Evolutionary conservation across 2,797 vertebrate species (phyloP).

Genomic region (Danio jaintianensis): DNA sequence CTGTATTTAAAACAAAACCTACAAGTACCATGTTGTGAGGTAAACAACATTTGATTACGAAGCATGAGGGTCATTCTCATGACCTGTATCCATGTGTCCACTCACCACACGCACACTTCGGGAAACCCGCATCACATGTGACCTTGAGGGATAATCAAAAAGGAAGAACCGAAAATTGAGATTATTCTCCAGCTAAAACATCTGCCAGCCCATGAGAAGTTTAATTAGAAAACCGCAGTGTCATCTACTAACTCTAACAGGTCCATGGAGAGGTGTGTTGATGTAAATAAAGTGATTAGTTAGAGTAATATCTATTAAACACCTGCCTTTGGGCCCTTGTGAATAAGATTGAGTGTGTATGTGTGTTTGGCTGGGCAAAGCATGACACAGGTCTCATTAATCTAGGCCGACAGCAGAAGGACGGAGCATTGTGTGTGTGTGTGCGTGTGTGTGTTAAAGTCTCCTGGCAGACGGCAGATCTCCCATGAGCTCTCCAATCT

Average conservation of each 20-base stretch:
- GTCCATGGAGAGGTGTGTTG: constrained; percentile 19
- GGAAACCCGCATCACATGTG: not conserved
- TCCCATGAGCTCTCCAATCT: not conserved
- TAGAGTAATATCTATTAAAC: constrained; percentile 43
- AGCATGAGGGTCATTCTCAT: constrained; percentile 28
- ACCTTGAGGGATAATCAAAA: not conserved
- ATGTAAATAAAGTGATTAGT: constrained; percentile 39
- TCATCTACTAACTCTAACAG: constrained; percentile 17
- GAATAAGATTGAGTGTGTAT: not conserved
- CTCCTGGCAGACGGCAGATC: constrained; percentile 32
- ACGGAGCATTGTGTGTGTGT: not conserved
- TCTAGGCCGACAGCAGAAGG: constrained; percentile 35
- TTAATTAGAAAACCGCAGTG: constrained; percentile 16
- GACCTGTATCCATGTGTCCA: constrained; percentile 21
- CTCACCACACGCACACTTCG: not conserved
- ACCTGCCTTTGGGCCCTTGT: constrained; percentile 38
- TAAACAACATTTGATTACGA: constrained; percentile 16
- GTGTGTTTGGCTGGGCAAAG: constrained; percentile 7
- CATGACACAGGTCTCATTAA: constrained; percentile 18
- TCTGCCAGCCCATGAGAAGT: constrained; percentile 7
- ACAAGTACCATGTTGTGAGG: not conserved
- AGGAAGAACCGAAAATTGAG: not conserved
- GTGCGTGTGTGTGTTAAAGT: not conserved
- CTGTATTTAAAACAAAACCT: too few species aligned
- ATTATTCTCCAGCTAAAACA: not conserved